phyloP scores from a whole-genome alignment of 2,888 invertebrate species.

The Thera obeliscata region DNA sequence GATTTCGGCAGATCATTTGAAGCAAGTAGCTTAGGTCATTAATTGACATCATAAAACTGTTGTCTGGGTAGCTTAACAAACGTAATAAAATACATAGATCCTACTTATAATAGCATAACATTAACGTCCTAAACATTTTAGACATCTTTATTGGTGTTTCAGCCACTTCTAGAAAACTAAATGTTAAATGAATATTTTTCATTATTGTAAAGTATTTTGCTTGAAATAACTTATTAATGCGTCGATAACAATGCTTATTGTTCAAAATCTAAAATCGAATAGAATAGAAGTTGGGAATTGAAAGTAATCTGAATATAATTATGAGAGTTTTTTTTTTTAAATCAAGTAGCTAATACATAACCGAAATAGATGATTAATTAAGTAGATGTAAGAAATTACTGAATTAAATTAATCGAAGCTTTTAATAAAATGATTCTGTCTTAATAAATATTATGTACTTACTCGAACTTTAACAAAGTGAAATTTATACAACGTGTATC shows the following conservation, averaged over 20 bases:
- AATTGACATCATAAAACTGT: slow-evolving; percentile 13
- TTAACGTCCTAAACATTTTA: slow-evolving; percentile 16
- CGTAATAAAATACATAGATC: neutral
- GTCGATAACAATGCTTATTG: neutral
- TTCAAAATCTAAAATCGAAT: slow-evolving; percentile 3
- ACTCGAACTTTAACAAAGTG: neutral
- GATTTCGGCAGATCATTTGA: neutral
- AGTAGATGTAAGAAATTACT: slow-evolving; percentile 6
- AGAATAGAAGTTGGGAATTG: slow-evolving; percentile 18
- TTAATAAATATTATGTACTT: slow-evolving; percentile 12
- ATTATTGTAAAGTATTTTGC: neutral
- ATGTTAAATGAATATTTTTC: slow-evolving; percentile 1
- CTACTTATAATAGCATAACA: slow-evolving; percentile 5
- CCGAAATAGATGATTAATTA: slow-evolving; percentile 3
- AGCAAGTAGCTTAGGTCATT: slow-evolving; percentile 3
- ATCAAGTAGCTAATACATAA: neutral
- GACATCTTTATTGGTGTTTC: slow-evolving; percentile 23
- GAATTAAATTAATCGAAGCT: slow-evolving; percentile 10
- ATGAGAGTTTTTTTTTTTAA: neutral
- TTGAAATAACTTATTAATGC: neutral
- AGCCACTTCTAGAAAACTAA: slow-evolving; percentile 11
- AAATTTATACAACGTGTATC: no score
- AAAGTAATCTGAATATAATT: slow-evolving; percentile 22
- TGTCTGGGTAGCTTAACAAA: slow-evolving; percentile 14
- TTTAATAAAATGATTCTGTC: slow-evolving; percentile 15